Base-by-base conservation (phyloP, 35 echinoderm and acorn worm genomes). In the Acanthaster planci region DNA sequence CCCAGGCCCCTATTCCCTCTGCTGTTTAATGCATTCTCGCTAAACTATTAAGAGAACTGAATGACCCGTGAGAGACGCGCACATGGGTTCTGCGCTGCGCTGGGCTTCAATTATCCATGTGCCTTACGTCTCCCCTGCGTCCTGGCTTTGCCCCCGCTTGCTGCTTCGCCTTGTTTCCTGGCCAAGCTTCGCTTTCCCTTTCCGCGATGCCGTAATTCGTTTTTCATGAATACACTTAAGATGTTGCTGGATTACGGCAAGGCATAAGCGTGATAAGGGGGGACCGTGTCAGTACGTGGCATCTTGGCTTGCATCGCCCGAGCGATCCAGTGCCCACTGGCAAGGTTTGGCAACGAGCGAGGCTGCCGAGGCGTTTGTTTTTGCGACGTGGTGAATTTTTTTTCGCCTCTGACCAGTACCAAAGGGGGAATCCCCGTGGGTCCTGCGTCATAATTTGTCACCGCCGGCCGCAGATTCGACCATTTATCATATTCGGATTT, bases 141-240 rank as follows among this genome's bases (percentile, higher is more conserved):
- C 23, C 42, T 12, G 64, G 14, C 0, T 34, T 36, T 7, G 30
- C 64, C 29, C 64, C 64, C 34, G 26, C 64, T 72, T 26, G 26
- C 42, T 47, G 12, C 29, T 26, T 60, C 19, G 18, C 9, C 57
- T 7, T 19, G 9, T 72, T 14, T 72, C 26, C 64, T 14, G 21
- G 18, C 21, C 64, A 1, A 72, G 64, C 64, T 72, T 31, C 42
- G 42, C 42, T 47, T 47, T 47, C 42, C 4, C 42, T 47, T 12
- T 47, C 42, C 42, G 4, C 64, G 64, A 10, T 72, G 64, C 64
- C 64, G 64, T 72, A 72, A 72, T 72, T 72, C 64, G 64, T 72
- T 72, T 36, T 72, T 72, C 64, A 72, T 72, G 64, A 72, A 72
- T 72, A 72, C 64, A 72, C 64, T 72, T 72, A 72, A 72, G 34